Conservation (phyloP, 2,113 vertebrate genomes). For the Ia io region DNA sequence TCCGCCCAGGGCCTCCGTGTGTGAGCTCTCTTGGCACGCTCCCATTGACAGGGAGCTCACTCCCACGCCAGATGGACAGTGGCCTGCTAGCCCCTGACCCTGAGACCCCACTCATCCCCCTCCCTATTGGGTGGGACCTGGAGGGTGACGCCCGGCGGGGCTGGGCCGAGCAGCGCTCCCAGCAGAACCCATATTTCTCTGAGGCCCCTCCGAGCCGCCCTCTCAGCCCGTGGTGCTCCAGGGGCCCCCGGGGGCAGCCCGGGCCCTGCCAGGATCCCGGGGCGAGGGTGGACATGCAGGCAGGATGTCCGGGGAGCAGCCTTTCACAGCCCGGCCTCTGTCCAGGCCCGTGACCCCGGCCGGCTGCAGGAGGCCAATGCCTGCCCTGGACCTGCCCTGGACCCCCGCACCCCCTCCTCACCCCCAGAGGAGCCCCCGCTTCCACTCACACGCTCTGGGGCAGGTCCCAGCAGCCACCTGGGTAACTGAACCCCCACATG, state of each 20-base stretch:
- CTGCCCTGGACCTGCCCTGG: neutral
- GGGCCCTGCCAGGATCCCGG: no score
- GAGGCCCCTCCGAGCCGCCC: neutral
- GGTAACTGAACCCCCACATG: accelerated
- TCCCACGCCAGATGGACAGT: accelerated
- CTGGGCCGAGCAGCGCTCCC: neutral
- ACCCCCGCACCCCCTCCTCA: neutral
- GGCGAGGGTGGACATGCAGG: no score
- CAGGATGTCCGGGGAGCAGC: accelerated
- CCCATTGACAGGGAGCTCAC: neutral
- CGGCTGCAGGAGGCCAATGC: no score
- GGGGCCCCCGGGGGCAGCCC: neutral
- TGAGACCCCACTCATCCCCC: accelerated
- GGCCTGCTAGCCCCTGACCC: neutral
- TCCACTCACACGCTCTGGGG: accelerated
- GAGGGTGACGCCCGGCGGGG: accelerated
- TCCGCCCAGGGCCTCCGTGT: no score
- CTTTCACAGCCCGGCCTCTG: no score
- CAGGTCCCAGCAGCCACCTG: accelerated
- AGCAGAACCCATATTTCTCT: accelerated
- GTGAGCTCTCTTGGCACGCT: no score
- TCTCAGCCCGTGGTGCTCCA: accelerated
- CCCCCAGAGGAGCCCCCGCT: accelerated
- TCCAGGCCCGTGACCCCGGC: no score
- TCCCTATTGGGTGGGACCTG: neutral